Evolutionary conservation across 2,797 vertebrate species (phyloP), one percentile per base, ranked within the genome.

Genomic region (Ctenopoma kingsleyae): DNA sequence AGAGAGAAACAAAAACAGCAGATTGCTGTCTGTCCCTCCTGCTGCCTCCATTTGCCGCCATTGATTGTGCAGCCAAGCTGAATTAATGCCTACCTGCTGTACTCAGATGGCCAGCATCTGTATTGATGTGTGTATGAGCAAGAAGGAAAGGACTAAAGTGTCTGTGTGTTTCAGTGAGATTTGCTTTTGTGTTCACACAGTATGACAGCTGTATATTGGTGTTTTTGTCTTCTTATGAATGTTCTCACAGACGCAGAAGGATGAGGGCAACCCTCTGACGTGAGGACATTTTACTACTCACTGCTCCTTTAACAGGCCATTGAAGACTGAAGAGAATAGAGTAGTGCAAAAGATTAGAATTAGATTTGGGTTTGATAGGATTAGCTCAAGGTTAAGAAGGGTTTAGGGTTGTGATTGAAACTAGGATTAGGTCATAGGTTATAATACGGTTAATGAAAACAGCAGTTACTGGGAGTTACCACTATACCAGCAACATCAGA

Each of bases 1-100:
- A 73, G 56, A 67, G 30, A 47, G 78, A 70, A 67, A 76, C 72
- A 51, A 78, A 83, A 73, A 76, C 67, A 71, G 57, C 68, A 73
- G 79, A 87, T 85, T 40, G 27, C 71, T 63, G 73, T 71, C 80
- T 76, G 72, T 86, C 78, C 74, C 78, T 86, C 85, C 77, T 46
- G 81, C 83, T 87, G 83, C 78, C 89, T 91, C 83, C 86, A 86
- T 87, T 87, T 85, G 76, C 81, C 58, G 40, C 74, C 85, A 87
- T 90, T 89, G 85, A 88, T 88, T 81, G 84, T 86, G 67, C 74
- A 81, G 77, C 73, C 57, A 27, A 80, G 71, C 76, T 80, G 72
- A 78, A 76, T 82, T 87, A 89, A 88, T 81, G 81, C 83, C 76
- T 86, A 84, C 86, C 85, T 88, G 83, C 82, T 87, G 75, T 75